Conservation (phyloP, 2,797 vertebrate genomes). For the Taenioides sp. region DNA sequence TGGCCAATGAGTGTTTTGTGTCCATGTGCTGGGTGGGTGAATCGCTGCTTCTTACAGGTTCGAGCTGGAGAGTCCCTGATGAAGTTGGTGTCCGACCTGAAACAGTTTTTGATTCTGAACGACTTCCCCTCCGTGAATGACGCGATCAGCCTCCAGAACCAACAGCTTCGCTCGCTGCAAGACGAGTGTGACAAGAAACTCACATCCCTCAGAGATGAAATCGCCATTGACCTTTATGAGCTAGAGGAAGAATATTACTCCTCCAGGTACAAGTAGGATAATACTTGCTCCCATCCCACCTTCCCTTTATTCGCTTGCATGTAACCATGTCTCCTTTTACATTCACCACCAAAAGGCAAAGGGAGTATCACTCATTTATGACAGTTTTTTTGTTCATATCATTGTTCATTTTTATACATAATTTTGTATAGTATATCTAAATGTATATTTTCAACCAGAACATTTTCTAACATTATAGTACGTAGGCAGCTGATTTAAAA, state of each 20-base stretch:
- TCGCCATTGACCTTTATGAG: slow-evolving; percentile 97
- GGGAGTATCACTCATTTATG: slow-evolving; percentile 16
- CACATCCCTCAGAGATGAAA: slow-evolving; percentile 90
- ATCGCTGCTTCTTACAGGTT: slow-evolving; percentile 76
- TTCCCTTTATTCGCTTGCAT: slow-evolving; percentile 23
- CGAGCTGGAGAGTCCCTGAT: slow-evolving; percentile 96
- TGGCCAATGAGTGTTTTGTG: not conserved
- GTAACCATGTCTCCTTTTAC: slow-evolving; percentile 48
- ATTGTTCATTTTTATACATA: not conserved
- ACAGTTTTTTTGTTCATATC: not conserved
- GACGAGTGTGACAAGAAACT: slow-evolving; percentile 98
- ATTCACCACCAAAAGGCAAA: slow-evolving; percentile 45
- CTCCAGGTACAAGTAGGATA: slow-evolving; percentile 98
- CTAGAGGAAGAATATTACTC: slow-evolving; percentile 99
- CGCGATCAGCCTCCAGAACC: slow-evolving; percentile 92
- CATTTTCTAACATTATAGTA: not conserved
- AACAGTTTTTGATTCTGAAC: slow-evolving; percentile 97
- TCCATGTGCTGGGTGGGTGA: not conserved
- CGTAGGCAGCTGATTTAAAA: not conserved
- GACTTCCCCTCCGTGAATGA: slow-evolving; percentile 98
- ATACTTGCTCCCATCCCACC: slow-evolving; percentile 51
- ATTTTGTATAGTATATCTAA: not conserved
- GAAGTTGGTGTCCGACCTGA: slow-evolving; percentile 97
- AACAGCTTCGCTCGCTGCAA: slow-evolving; percentile 90
- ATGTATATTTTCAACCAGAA: not conserved